A percentile compares a stretch with the other conserved stretches of the same genome.
These are phyloP conservation scores for Geophilus truncorum DNA, from an alignment of 2,888 invertebrate species.

Conservation along the genomic window DNA sequence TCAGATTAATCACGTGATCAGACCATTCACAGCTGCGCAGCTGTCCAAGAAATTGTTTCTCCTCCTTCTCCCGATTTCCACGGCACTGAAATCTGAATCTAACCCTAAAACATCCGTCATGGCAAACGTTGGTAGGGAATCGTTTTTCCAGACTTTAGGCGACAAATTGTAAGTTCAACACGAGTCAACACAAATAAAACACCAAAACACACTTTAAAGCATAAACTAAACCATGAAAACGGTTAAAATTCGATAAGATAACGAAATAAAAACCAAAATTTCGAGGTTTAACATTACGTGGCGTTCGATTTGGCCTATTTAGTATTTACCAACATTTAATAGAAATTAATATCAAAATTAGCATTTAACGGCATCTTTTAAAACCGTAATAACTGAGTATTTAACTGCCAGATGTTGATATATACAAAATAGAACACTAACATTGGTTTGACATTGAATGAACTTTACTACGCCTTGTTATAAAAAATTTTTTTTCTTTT, in stretches of 20 bases:
- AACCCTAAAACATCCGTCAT: not conserved
- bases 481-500: constrained; percentile 35
- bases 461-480: too few relatives aligned
- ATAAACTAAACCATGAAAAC: not conserved
- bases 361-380: not conserved
- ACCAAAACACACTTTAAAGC: not conserved
- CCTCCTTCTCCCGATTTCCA: too few relatives aligned
- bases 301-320: not conserved
- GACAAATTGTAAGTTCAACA: not conserved
- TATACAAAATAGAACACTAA: too few relatives aligned
- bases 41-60: too few relatives aligned
- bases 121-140: not conserved
- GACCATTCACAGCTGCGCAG: too few relatives aligned
- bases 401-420: too few relatives aligned
- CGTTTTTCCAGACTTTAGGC: not conserved
- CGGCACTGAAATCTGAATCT: too few relatives aligned
- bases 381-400: too few relatives aligned
- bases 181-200: not conserved
- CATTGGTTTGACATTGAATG: too few relatives aligned
- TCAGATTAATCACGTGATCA: too few relatives aligned
- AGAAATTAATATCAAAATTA: not conserved
- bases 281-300: not conserved
- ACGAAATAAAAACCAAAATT: not conserved
- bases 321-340: not conserved
- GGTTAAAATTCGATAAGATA: not conserved